Conservation (phyloP, 2,888 invertebrate genomes). For the Lysandra coridon region DNA sequence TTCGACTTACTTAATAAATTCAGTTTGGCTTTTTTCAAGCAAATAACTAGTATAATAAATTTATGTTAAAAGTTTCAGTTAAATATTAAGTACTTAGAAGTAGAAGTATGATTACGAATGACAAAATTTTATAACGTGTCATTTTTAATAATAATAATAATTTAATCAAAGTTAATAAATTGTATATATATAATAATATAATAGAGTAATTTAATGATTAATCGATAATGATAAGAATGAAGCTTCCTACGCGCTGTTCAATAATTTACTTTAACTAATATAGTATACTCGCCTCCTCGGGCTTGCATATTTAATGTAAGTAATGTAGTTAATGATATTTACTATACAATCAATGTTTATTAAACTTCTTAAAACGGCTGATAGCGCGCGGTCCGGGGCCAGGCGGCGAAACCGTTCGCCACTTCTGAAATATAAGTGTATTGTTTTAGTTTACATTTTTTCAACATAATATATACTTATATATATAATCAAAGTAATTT, state of each 20-base stretch:
- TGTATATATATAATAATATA: constrained; percentile 81
- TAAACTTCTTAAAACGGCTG: constrained; percentile 76
- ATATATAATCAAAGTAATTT: not conserved
- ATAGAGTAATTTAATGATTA: constrained; percentile 82
- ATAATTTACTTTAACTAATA: constrained; percentile 84
- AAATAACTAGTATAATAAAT: constrained; percentile 81
- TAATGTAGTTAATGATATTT: constrained; percentile 74
- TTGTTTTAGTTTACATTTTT: not conserved
- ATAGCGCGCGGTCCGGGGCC: constrained; percentile 67
- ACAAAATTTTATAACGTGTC: constrained; percentile 80
- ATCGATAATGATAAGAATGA: constrained; percentile 81
- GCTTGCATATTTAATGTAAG: constrained; percentile 69
- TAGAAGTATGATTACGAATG: constrained; percentile 81
- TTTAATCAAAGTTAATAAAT: constrained; percentile 81
- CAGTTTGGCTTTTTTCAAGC: constrained; percentile 81
- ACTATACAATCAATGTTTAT: constrained; percentile 71
- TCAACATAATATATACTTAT: not conserved
- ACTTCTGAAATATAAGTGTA: constrained; percentile 51
- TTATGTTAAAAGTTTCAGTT: constrained; percentile 80
- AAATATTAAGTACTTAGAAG: constrained; percentile 77
- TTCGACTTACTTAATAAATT: constrained; percentile 81
- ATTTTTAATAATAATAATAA: constrained; percentile 71
- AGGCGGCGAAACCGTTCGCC: constrained; percentile 53
- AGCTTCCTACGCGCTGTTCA: constrained; percentile 81
- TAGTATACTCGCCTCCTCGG: constrained; percentile 81